Conservation (phyloP, 2,113 vertebrate species). For the Oncorhynchus tshawytscha region DNA sequence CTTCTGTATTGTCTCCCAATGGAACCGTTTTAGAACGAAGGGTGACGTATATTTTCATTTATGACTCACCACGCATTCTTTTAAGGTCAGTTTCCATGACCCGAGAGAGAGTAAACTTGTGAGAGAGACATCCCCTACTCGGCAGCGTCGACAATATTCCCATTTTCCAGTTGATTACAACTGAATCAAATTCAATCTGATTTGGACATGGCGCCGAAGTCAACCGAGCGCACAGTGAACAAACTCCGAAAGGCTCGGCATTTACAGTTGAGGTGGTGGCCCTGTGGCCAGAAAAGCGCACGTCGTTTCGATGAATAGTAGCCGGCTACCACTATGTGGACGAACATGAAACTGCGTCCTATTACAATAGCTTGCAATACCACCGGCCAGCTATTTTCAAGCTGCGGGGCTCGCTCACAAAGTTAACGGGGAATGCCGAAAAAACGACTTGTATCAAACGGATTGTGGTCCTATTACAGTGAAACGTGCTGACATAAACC, state of each 20-base stretch:
- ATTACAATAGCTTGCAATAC: background rate
- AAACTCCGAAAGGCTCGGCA: background rate
- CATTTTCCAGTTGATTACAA: constrained; percentile 14
- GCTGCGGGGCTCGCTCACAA: no score
- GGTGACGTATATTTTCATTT: constrained; percentile 82
- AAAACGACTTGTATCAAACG: no score
- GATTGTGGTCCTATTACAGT: no score
- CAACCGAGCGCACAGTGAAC: background rate
- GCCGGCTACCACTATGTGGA: constrained; percentile 72
- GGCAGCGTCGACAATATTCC: constrained; percentile 7
- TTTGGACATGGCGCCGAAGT: background rate
- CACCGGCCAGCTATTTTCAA: no score
- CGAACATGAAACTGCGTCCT: constrained; percentile 37
- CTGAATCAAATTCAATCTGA: background rate
- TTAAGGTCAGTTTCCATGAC: constrained; percentile 85
- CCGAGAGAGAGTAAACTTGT: constrained; percentile 75
- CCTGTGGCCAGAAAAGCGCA: background rate
- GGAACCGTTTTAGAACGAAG: constrained; percentile 78
- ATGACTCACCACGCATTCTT: constrained; percentile 87
- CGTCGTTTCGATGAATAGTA: constrained; percentile 52
- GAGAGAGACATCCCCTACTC: constrained; percentile 33
- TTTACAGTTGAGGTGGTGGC: constrained; percentile 4
- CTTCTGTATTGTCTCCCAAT: constrained; percentile 85
- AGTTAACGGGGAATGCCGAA: no score
- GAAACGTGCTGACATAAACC: no score